Conservation (phyloP, 2,888 invertebrate genomes). For the Chirona hameri region DNA sequence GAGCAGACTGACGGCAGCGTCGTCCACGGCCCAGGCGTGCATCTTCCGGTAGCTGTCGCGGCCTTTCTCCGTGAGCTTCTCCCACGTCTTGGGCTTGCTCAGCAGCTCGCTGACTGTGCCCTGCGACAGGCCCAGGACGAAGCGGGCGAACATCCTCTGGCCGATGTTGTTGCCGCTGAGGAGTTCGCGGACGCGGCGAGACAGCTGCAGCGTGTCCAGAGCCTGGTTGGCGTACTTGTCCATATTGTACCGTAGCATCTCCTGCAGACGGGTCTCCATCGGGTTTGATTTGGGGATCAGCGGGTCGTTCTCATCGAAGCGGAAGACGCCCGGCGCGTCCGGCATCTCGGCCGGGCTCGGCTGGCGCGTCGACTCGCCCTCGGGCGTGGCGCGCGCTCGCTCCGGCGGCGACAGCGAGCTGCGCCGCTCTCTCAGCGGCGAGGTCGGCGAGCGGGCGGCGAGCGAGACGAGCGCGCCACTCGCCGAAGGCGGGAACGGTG, state of each 20-base stretch:
- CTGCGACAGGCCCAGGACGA: conserved; percentile 83
- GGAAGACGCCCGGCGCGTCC: conserved; percentile 4
- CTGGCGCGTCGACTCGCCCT: neutral
- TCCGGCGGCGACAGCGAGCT: conserved; percentile 12
- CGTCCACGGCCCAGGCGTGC: conserved; percentile 99
- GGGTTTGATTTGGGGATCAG: conserved; percentile 88
- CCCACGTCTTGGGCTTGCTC: conserved; percentile 99
- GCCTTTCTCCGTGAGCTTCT: conserved; percentile 98
- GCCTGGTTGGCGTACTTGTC: conserved; percentile 92
- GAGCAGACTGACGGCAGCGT: conserved; percentile 92
- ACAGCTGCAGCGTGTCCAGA: conserved; percentile 79
- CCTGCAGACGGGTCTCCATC: conserved; percentile 88
- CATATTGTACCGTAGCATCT: conserved; percentile 91
- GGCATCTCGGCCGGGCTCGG: neutral
- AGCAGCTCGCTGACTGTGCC: conserved; percentile 97
- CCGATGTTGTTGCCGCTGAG: conserved; percentile 97
- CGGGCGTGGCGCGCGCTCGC: neutral
- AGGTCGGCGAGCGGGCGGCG: neutral
- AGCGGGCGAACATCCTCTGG: conserved; percentile 96
- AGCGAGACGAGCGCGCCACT: neutral
- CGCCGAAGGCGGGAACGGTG: neutral
- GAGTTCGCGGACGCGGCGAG: conserved; percentile 85
- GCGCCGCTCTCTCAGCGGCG: neutral
- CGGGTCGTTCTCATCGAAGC: conserved; percentile 13
- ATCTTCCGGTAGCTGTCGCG: conserved; percentile 98